Base-by-base conservation (phyloP, 1,140 invertebrate genomes). In the Aleiodes sp. region DNA sequence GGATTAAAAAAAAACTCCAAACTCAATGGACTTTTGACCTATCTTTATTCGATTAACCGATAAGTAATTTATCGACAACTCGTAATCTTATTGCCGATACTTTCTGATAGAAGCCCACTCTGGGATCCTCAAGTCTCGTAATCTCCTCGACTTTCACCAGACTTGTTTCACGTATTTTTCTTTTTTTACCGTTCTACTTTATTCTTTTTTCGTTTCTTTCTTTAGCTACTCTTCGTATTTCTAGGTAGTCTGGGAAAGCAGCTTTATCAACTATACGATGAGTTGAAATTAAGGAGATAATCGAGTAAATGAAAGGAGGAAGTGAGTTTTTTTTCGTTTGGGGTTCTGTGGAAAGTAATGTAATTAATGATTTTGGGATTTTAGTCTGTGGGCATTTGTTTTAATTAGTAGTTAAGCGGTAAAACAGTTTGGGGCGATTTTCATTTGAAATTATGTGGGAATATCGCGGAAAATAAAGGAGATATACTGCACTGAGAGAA, bases 141-240 rank as follows among this genome's bases (percentile, higher is more conserved):
- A 69, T 69, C 41, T 63, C 31, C 24, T 37, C 59, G 60, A 69
- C 67, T 69, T 63, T 63, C 65, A 29, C 65, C 59, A 16, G 57
- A 56, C 29, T 69, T 68, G 39, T 68, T 61, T 52, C 61, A 46
- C 35, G 16, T 16, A 31, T 28, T 60, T 35, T 60, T 16, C 19
- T 21, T 19, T 62, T 62, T 62, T 26, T 21, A 19, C 16, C 31
- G 1, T n/a, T 62, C 28, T 28, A 12, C 26, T n/a, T 14, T 26
- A 14, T 31, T 59, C 9, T 33, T 59, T 39, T 33, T 16, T 28
- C 29, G 9, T 37, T 61, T 19, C 59, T 9, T 33, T 37, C 37
- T 24, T 28, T 29, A 2, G 9, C 4, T 8, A 46, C n/a, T 56
- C 37, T 62, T 19, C 52, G 19, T 56, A 16, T 63, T 69, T 52